Percentiles rank a stretch among this genome's conserved stretches.
phyloP scores from a whole-genome alignment of 2,113 vertebrate genomes.

The Cynocephalus volans region DNA sequence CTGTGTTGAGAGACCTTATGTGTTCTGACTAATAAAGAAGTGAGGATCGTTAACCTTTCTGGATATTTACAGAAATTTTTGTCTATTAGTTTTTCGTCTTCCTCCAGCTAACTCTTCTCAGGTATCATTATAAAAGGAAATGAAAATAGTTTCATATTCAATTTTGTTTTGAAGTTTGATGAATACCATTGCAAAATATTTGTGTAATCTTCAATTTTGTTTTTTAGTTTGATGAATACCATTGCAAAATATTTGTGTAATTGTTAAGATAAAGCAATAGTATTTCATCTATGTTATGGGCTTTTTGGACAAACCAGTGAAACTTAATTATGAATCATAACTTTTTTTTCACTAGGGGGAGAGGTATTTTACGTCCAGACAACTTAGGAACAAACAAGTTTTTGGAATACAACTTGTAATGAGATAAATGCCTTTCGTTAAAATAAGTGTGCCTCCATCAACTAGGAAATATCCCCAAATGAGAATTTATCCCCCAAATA shows the following conservation, averaged over 20 bases:
- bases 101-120: not conserved
- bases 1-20: not conserved
- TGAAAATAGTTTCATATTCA: not conserved
- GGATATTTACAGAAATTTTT: not conserved
- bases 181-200: slow-evolving; percentile 8
- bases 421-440: slow-evolving; percentile 56
- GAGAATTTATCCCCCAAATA: not conserved
- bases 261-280: not conserved
- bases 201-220: not conserved
- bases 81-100: not conserved
- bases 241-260: slow-evolving; percentile 9
- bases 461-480: slow-evolving; percentile 16
- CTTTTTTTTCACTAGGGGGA: not conserved
- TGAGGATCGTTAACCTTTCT: not conserved
- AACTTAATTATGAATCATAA: slow-evolving; percentile 24
- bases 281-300: slow-evolving; percentile 6
- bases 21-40: not conserved
- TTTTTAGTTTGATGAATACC: slow-evolving; percentile 17
- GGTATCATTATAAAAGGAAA: slow-evolving; percentile 12
- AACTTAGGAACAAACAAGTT: slow-evolving; percentile 45
- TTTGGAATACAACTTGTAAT: slow-evolving; percentile 51
- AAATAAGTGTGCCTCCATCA: slow-evolving; percentile 53
- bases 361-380: slow-evolving; percentile 56
- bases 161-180: slow-evolving; percentile 30
- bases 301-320: not conserved